Percentiles rank a stretch among this genome's conserved stretches.
These are phyloP conservation scores for Epinotia brunnichana DNA, from an alignment of 2,888 invertebrate genomes.

Conservation along the genomic window DNA sequence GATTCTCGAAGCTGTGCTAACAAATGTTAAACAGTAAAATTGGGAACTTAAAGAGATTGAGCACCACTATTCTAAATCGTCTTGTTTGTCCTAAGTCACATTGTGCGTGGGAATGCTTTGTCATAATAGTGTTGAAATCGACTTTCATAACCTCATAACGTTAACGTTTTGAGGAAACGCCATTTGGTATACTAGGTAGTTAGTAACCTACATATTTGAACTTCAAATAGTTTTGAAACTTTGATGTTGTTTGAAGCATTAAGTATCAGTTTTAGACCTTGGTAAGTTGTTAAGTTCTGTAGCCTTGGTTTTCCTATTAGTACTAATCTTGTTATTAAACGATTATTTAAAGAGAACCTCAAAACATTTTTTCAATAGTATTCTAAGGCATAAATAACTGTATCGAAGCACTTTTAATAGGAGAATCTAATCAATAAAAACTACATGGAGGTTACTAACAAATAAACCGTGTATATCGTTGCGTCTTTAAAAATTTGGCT, in stretches of 20 bases:
- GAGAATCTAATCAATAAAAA: too few relatives aligned
- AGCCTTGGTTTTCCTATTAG: background rate
- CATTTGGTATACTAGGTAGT: background rate
- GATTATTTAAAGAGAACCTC: too few relatives aligned
- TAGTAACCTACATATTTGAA: too few relatives aligned
- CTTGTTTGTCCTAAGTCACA: conserved; percentile 1
- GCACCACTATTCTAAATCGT: conserved; percentile 13
- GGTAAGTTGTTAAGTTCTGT: too few relatives aligned
- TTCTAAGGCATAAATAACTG: too few relatives aligned
- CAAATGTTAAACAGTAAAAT: too few relatives aligned
- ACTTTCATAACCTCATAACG: background rate
- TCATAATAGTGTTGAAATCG: background rate
- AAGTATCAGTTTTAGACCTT: background rate
- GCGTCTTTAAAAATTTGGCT: background rate
- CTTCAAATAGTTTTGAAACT: background rate
- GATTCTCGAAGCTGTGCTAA: too few relatives aligned
- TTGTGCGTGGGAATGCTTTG: background rate
- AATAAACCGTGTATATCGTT: background rate
- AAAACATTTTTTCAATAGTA: too few relatives aligned
- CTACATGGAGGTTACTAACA: too few relatives aligned
- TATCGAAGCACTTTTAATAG: too few relatives aligned
- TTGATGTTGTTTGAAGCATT: background rate
- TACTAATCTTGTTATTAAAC: too few relatives aligned
- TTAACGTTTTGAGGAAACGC: background rate
- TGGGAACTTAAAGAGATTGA: too few relatives aligned